Conservation (phyloP, 2,113 vertebrate genomes). For the Hemiprocne comata region DNA sequence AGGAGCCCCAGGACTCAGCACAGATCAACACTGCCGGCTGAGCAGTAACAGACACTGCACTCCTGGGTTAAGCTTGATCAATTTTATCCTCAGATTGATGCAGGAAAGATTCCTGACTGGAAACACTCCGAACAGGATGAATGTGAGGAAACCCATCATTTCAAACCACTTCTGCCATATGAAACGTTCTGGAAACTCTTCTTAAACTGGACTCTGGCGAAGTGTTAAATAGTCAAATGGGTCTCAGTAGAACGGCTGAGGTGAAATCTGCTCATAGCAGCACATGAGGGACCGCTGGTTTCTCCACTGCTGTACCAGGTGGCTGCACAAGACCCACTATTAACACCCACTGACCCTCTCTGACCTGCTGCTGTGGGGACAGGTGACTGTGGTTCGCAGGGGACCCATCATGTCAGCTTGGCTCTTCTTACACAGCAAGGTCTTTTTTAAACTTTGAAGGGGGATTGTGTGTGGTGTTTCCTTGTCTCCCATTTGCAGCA, state of each 20-base stretch:
- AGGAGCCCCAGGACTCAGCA: neutral
- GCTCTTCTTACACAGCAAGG: neutral
- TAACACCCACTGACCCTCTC: neutral
- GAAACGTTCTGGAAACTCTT: neutral
- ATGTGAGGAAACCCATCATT: neutral
- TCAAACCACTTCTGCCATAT: neutral
- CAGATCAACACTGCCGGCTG: neutral
- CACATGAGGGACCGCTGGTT: accelerated
- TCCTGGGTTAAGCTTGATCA: neutral
- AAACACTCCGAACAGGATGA: neutral
- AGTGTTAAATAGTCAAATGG: neutral
- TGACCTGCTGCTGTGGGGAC: accelerated
- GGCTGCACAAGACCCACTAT: neutral
- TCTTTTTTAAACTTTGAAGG: neutral
- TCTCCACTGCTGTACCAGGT: neutral
- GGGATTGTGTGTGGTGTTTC: neutral
- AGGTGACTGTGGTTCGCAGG: neutral
- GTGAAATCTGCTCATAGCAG: neutral
- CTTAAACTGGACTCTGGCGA: neutral
- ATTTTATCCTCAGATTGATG: neutral
- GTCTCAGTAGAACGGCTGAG: neutral
- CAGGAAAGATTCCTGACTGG: neutral
- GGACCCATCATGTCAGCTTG: neutral
- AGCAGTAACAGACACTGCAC: neutral
- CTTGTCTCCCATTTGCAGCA: neutral